phyloP scores from a whole-genome alignment of 2,797 vertebrate species.

The Pogonophryne albipinna region DNA sequence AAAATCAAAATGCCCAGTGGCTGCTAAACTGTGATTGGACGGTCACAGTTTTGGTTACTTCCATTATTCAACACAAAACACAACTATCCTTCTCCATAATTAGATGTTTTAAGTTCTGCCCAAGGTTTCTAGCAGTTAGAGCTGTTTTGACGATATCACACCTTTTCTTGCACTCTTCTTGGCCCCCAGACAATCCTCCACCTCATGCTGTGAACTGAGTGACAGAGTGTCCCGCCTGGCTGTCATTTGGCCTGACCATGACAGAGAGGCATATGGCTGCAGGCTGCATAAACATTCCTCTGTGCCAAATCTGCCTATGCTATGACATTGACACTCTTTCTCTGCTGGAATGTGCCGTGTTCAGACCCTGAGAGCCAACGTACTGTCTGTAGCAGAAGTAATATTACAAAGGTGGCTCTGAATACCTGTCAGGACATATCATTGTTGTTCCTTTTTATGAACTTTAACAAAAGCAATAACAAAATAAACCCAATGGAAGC shows the following conservation, averaged over 20 bases:
- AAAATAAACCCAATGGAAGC: conserved; percentile 39
- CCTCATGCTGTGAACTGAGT: conserved; percentile 65
- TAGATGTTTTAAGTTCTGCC: neutral
- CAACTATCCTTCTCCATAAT: neutral
- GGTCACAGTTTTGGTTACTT: neutral
- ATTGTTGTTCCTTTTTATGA: conserved; percentile 63
- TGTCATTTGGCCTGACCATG: conserved; percentile 78
- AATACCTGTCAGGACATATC: conserved; percentile 75
- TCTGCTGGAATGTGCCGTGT: conserved; percentile 71
- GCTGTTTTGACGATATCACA: conserved; percentile 50
- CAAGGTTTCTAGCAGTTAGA: neutral
- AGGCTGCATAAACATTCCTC: conserved; percentile 61
- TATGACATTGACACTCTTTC: conserved; percentile 68
- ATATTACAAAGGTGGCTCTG: conserved; percentile 53
- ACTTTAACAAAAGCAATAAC: conserved; percentile 65
- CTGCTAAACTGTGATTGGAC: no score
- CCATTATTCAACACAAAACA: neutral
- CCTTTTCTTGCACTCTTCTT: conserved; percentile 41
- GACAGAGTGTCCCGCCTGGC: conserved; percentile 74
- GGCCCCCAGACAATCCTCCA: conserved; percentile 67
- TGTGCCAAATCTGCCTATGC: conserved; percentile 51
- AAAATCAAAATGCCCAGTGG: no score
- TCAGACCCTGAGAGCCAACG: conserved; percentile 67
- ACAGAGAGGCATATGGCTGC: conserved; percentile 70
- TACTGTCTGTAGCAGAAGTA: conserved; percentile 61